Base-by-base conservation (phyloP, 2,888 invertebrate species). In the Lepetodrilus schrolli region DNA sequence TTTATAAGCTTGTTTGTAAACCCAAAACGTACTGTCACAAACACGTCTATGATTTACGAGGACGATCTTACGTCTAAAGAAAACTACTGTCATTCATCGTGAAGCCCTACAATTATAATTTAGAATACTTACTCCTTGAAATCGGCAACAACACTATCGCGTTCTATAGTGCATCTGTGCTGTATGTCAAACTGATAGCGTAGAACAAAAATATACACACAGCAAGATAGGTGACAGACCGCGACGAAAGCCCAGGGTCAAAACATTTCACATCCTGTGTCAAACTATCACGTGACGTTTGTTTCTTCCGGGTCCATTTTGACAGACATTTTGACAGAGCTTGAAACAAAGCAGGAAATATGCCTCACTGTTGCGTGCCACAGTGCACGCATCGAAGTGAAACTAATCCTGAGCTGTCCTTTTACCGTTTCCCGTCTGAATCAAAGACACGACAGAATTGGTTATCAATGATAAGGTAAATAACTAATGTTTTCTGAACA, bases 351-450 rank as follows among this genome's bases (percentile, higher is more conserved):
- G 43, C 43, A 8, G 17, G 17, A 30, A 58, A 30, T n/a, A 58
- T 58, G 58, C 58, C 58, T 30, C 58, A 58, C 58, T 58, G 58
- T 34, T 58, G 58, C 17, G 58, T 58, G 2, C 58, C 58, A 34
- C 58, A 58, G 34, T 58, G 58, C 30, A 23, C 30, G 30, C 26
- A 58, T 34, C 23, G 58, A 23, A 58, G 58, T 58, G 58, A 58
- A 58, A 34, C 58, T 17, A 58, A 17, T 34, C 58, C 58, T 26
- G 30, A 58, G 17, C 30, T 58, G 26, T 58, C 58, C 26, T 58
- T 58, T 34, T 58, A 58, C 34, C 58, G 58, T 4, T 58, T 58
- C 17, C 58, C 58, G 26, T 26, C 58, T n/a, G 34, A 58, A 8
- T 34, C 58, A 26, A 34, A 23, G 0, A 58, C 58, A 26, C 26